Conservation (phyloP, 37 sponge, comb jelly and placozoan genomes). For the Amphimedon queenslandica region DNA sequence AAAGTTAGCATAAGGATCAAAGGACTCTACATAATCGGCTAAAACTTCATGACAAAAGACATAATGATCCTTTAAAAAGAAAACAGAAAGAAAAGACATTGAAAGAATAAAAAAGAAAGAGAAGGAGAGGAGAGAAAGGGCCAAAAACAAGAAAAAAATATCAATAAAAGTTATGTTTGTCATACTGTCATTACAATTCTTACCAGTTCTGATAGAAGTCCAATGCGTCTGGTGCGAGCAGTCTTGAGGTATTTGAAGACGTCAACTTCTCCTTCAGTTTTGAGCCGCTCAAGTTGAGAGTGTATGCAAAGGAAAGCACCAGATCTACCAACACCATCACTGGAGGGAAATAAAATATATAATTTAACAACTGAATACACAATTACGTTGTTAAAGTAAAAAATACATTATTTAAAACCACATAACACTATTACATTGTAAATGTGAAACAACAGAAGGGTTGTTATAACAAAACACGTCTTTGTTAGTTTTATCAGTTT, state of each 20-base stretch:
- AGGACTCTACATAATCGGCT: constrained; percentile 51
- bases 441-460: too few species aligned
- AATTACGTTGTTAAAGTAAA: too few species aligned
- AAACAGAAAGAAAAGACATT: not conserved
- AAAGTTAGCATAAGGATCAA: constrained; percentile 32
- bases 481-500: too few species aligned
- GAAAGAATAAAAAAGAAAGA: too few species aligned
- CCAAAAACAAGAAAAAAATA: too few species aligned
- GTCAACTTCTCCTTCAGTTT: constrained; percentile 63
- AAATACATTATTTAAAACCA: too few species aligned
- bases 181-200: too few species aligned
- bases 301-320: constrained; percentile 51
- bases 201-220: constrained; percentile 56
- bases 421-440: too few species aligned
- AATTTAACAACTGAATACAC: too few species aligned
- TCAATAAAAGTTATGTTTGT: too few species aligned
- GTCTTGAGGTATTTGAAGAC: constrained; percentile 58
- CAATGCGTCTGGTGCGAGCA: constrained; percentile 33
- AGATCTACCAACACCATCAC: constrained; percentile 66
- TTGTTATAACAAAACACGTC: too few species aligned
- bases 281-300: constrained; percentile 62
- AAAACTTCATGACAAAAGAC: constrained; percentile 46
- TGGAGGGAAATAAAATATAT: too few species aligned
- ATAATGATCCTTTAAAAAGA: constrained; percentile 48
- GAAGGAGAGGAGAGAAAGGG: not conserved